A percentile compares a stretch with the other conserved stretches of the same genome.
These are phyloP conservation scores for Lordiphosa andalusiaca DNA, from an alignment of 2,888 invertebrate genomes.

Conservation along the genomic window DNA sequence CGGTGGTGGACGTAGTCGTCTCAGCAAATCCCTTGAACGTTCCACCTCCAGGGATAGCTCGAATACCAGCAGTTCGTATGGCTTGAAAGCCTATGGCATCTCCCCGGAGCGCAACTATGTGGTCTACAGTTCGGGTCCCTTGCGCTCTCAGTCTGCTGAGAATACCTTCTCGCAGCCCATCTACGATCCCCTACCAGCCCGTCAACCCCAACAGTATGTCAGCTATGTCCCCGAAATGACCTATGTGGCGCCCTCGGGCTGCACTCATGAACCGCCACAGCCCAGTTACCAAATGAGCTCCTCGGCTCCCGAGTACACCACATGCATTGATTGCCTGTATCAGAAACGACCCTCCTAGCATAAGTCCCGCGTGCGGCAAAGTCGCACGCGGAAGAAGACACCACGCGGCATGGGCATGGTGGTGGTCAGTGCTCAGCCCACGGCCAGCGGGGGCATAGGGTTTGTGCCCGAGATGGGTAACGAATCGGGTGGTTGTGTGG, in stretches of 20 bases:
- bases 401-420: slow-evolving; percentile 78
- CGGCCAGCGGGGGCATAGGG: slow-evolving; percentile 47
- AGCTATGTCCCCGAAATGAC: slow-evolving; percentile 48
- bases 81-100: slow-evolving; percentile 67
- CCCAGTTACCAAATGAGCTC: slow-evolving; percentile 71
- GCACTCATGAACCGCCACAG: slow-evolving; percentile 60
- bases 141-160: slow-evolving; percentile 80
- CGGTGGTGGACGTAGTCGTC: slow-evolving; percentile 47
- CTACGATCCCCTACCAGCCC: slow-evolving; percentile 81
- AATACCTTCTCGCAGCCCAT: slow-evolving; percentile 78
- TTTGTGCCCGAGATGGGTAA: slow-evolving; percentile 58
- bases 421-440: slow-evolving; percentile 53
- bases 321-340: slow-evolving; percentile 88
- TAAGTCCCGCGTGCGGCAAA: slow-evolving; percentile 83
- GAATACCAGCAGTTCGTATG: slow-evolving; percentile 71
- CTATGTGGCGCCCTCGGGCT: slow-evolving; percentile 69
- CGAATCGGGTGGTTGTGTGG: slow-evolving; percentile 77
- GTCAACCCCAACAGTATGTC: slow-evolving; percentile 43
- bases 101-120: slow-evolving; percentile 79
- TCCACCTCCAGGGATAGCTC: slow-evolving; percentile 79
- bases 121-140: slow-evolving; percentile 74
- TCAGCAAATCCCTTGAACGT: slow-evolving; percentile 80
- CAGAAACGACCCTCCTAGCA: slow-evolving; percentile 85
- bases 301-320: slow-evolving; percentile 84
- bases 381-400: slow-evolving; percentile 83